These are phyloP conservation scores for Poecilia wingei DNA, from an alignment of 2,797 vertebrate genomes.

Conservation along the genomic window DNA sequence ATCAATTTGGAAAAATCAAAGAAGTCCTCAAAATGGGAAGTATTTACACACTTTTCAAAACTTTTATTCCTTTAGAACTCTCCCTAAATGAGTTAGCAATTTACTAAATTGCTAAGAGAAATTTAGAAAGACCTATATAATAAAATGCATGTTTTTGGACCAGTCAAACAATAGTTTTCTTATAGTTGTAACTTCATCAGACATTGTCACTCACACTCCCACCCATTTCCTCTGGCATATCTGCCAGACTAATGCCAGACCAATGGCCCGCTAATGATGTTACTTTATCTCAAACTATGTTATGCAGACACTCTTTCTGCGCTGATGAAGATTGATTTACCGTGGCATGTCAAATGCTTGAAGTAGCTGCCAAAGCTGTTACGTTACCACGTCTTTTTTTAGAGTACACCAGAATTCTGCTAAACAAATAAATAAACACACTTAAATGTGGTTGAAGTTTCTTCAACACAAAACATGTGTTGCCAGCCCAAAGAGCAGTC, in stretches of 20 bases:
- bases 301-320: not conserved
- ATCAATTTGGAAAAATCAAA: not conserved
- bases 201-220: not conserved
- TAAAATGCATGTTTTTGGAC: not conserved
- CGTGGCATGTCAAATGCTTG: not conserved
- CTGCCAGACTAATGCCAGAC: not conserved
- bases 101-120: not conserved
- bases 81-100: too few species aligned
- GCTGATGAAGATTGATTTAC: not conserved
- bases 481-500: not conserved
- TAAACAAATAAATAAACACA: not conserved
- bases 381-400: not conserved
- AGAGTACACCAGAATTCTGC: not conserved
- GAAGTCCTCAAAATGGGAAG: not conserved
- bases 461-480: not conserved
- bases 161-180: not conserved
- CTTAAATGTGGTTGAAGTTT: not conserved
- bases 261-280: not conserved
- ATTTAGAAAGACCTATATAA: not conserved
- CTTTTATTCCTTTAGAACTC: not conserved
- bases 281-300: not conserved
- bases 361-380: not conserved
- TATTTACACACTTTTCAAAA: not conserved
- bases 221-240: not conserved
- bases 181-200: not conserved